A percentile compares a stretch with the other conserved stretches of the same genome.
These are phyloP conservation scores for Pyrrhia umbra DNA, from an alignment of 2,888 invertebrate species.

Conservation along the genomic window DNA sequence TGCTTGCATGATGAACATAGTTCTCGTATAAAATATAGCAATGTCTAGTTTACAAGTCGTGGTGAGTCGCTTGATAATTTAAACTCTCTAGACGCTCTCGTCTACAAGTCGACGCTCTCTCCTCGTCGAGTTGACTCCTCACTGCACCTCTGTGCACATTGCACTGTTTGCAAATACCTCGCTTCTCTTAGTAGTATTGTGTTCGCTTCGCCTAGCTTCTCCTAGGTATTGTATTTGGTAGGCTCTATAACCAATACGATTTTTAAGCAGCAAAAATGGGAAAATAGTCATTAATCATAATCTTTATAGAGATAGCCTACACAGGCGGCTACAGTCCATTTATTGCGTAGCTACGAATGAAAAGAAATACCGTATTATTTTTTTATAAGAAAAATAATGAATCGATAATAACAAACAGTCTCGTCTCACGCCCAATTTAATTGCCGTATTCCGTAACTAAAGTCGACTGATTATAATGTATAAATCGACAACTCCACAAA, in stretches of 20 bases:
- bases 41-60: slow-evolving; percentile 53
- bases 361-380: slow-evolving; percentile 7
- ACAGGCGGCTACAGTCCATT: neutral
- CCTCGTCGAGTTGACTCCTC: slow-evolving; percentile 31
- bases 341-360: neutral
- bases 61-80: slow-evolving; percentile 68
- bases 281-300: neutral
- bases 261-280: neutral
- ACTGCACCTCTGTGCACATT: slow-evolving; percentile 44
- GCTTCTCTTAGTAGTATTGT: slow-evolving; percentile 20
- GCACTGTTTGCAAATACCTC: slow-evolving; percentile 38
- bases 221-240: neutral
- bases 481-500: slow-evolving; percentile 25
- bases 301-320: neutral
- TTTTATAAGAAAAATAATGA: slow-evolving; percentile 23
- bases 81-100: slow-evolving; percentile 70
- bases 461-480: slow-evolving; percentile 1
- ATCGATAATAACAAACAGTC: slow-evolving; percentile 12
- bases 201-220: too few species aligned
- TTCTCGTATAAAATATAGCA: slow-evolving; percentile 35
- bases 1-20: slow-evolving; percentile 39
- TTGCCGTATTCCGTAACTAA: slow-evolving; percentile 14
- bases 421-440: neutral
- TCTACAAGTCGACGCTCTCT: slow-evolving; percentile 72
- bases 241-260: neutral